phyloP scores from a whole-genome alignment of 1,140 invertebrate genomes.

The Aphelinus certus region DNA sequence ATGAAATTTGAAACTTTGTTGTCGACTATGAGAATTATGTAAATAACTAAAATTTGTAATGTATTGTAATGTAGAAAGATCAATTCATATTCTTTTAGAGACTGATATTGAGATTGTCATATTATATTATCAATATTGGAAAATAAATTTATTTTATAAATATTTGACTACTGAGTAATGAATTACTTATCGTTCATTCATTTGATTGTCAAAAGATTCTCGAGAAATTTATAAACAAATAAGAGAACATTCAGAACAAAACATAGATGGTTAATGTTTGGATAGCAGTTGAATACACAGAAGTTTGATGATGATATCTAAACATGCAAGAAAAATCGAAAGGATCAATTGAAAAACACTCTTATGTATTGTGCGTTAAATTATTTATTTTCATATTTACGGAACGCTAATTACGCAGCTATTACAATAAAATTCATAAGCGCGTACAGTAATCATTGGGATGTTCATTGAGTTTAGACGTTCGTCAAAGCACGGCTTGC shows the following conservation, averaged over 20 bases:
- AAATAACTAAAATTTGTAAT: too few species aligned
- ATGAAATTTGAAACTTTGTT: neutral
- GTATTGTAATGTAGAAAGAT: too few species aligned
- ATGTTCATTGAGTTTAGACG: slow-evolving; percentile 25
- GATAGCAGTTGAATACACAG: too few species aligned
- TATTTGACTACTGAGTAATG: neutral
- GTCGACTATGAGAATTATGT: too few species aligned
- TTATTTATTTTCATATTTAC: slow-evolving; percentile 39
- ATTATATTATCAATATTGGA: too few species aligned
- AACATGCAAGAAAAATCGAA: neutral
- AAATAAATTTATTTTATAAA: slow-evolving; percentile 15
- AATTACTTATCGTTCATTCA: neutral
- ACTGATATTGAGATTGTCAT: neutral
- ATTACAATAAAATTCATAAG: slow-evolving; percentile 38
- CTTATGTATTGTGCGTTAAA: slow-evolving; percentile 36
- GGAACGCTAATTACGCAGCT: slow-evolving; percentile 37
- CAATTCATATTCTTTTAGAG: slow-evolving; percentile 16
- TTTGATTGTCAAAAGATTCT: neutral
- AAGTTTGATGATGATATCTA: neutral
- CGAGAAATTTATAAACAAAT: neutral
- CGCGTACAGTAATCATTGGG: slow-evolving; percentile 30
- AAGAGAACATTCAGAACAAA: too few species aligned
- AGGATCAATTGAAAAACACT: neutral
- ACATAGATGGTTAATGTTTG: neutral
- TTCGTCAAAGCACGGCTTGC: slow-evolving; percentile 26